Base-by-base conservation (phyloP, 2,797 vertebrate species). In the Gymnocypris eckloni region DNA sequence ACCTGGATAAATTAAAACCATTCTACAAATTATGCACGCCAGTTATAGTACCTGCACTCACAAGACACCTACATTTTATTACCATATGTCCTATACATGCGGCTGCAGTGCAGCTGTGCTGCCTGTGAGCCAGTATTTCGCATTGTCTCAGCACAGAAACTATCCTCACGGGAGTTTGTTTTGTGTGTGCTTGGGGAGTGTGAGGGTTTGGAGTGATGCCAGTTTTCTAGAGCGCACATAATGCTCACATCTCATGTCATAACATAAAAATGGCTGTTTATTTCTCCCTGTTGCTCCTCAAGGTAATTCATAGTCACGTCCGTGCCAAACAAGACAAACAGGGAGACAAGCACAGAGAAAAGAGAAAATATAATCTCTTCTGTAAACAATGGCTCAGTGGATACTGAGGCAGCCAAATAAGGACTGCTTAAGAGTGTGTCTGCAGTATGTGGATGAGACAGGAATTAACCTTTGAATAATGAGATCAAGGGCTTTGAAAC, bases 241-340 rank as follows among this genome's bases (percentile, higher is more conserved):
- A 82, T 81, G 56, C 73, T 69, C 73, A 77, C 33, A 82, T 77
- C 67, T 61, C 72, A 69, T 77, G 78, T 81, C 79, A 78, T 71
- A 69, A 78, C 79, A 77, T 77, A 78, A 81, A 69, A 69, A 82
- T 75, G 52, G 10, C 82, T 75, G 43, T 77, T 77, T 56, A 64
- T 79, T 81, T 69, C 64, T 66, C 28, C 28, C 56, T 64, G 39
- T 78, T 78, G 54, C 64, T 59, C 61, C 70, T 69, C 22, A 77
- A 85, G 83, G 66, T 81, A 87, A 85, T 85, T 85, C 79, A 87
- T 61, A 69, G 83, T 66, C 83, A 69, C 52, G 41, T 85, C 67
- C 37, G 9, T 50, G 72, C 41, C 56, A 67, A 76, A 76, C 76
- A 77, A 82, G 52, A 66, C 66, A 85, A 87, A 71, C 79, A 85